A percentile compares a stretch with the other conserved stretches of the same genome.
Conservation (phyloP, 2,113 vertebrate genomes). For the Cygnus atratus region DNA sequence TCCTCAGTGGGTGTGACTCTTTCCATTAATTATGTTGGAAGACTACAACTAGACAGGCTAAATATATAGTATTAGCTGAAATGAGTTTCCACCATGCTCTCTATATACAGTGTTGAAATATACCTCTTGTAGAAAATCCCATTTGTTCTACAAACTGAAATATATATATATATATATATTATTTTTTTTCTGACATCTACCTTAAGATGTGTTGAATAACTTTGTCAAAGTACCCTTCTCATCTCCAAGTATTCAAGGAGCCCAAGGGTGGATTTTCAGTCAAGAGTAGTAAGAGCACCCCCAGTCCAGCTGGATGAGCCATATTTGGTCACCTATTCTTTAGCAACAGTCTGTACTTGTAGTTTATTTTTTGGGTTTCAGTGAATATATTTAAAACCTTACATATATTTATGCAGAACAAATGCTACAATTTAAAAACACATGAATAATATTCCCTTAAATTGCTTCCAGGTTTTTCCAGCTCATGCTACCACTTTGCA, state of each 20-base stretch:
- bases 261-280: not conserved
- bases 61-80: not conserved
- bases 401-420: not conserved
- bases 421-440: not conserved
- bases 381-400: not conserved
- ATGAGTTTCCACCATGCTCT: not conserved
- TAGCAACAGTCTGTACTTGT: not conserved
- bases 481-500: not conserved
- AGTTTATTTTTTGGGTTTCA: not conserved
- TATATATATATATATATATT: not conserved
- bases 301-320: accelerated
- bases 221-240: accelerated
- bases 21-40: not conserved
- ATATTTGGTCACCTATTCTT: not conserved
- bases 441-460: not conserved
- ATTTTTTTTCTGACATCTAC: not conserved
- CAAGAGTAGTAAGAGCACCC: not conserved
- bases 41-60: not conserved
- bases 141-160: not conserved
- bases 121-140: not conserved
- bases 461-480: not conserved
- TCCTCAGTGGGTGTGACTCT: not conserved
- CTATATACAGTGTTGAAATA: not conserved
- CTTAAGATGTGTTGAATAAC: not conserved
- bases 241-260: not conserved